Base-by-base conservation (phyloP, 1,140 invertebrate species). In the Dolichoris vasculosae region DNA sequence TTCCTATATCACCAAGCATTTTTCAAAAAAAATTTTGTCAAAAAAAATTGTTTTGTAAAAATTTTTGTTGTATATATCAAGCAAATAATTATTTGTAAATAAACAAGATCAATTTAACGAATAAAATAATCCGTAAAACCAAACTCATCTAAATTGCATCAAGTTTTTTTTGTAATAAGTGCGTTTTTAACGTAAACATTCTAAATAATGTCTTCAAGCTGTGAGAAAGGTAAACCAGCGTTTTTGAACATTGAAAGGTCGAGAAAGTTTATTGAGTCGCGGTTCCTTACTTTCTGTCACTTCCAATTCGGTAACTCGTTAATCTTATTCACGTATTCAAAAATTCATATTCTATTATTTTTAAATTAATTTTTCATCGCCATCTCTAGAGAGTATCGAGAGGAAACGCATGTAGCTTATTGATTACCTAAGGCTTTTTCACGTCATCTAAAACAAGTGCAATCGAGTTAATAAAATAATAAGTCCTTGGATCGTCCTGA, bases 301-400 rank as follows among this genome's bases (percentile, higher is more conserved):
- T 26, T 8, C 1, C 55, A 43, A 73, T 73, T 43, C 69, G 23
- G 23, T 20, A 73, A 73, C 13, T 26, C 23, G n/a, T 7, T 26
- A 17, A 6, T 67, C 35, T 32, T 2, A 20, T 8, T 35, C 0
- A 3, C 9, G 11, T 32, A 69, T 84, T 64, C n/a, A 84, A 84
- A 79, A 73, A 80, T 71, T 59, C 77, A 69, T 23, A 8, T 20
- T 17, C 2, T 13, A 48, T 30, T 40, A 38, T 73, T 79, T 79
- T 46, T 40, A 71, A 77, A 80, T 38, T 35, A 83, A 78, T 78
- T 69, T 78, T 51, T 55, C 46, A 2, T 17, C n/a, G n/a, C n/a
- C n/a, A n/a, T n/a, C n/a, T n/a, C n/a, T n/a, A n/a, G n/a, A n/a
- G n/a, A 48, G 40, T 48, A 17, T 38, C 38, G 1, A 32, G 20